phyloP scores from a whole-genome alignment of 2,113 vertebrate species.

The Rattus rattus region DNA sequence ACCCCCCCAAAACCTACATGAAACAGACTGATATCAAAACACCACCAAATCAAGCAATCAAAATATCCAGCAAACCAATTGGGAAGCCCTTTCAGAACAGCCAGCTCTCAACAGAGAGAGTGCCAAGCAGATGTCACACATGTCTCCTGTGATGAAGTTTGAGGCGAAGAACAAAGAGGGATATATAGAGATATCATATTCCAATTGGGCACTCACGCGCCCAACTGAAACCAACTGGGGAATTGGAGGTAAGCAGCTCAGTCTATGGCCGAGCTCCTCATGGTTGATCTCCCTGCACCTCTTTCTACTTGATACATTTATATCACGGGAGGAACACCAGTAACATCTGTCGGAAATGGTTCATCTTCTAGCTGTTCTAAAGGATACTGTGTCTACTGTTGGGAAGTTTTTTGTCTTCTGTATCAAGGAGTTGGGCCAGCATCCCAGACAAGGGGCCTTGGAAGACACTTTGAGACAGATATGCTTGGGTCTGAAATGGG shows the following conservation, averaged over 20 bases:
- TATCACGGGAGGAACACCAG: background rate
- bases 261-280: too few relatives aligned
- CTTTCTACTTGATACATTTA: background rate
- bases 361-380: background rate
- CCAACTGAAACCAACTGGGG: background rate
- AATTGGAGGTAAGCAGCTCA: background rate
- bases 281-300: background rate
- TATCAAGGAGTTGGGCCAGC: background rate
- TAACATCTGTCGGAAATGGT: background rate
- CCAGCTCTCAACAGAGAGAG: background rate
- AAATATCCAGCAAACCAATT: background rate
- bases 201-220: background rate
- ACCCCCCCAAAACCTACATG: too few relatives aligned
- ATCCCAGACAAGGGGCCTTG: background rate
- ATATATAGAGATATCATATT: background rate
- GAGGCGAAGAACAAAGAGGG: background rate
- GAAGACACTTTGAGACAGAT: background rate
- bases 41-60: background rate
- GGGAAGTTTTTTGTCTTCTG: background rate
- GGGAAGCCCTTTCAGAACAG: background rate
- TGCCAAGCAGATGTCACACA: fast-evolving
- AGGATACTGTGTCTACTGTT: background rate
- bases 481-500: background rate
- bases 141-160: too few relatives aligned
- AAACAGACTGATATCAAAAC: too few relatives aligned